Evolutionary conservation across 1,140 invertebrate genomes (phyloP).

Genomic region (Neotoxoptera formosana): DNA sequence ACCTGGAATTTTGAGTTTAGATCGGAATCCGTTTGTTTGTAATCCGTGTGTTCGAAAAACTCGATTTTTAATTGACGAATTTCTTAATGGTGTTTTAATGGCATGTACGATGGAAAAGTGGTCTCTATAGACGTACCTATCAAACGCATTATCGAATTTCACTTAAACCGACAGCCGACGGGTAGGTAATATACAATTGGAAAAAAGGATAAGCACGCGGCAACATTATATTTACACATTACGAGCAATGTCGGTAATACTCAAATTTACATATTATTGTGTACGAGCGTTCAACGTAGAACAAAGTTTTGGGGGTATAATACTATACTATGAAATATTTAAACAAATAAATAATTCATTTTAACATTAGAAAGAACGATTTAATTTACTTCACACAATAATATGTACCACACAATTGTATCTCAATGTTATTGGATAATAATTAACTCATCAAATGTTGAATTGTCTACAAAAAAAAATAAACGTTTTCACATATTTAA

Average conservation of each 20-base stretch:
- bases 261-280: not conserved
- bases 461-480: not conserved
- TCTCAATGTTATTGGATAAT: not conserved
- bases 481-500: no score
- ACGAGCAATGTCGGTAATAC: not conserved
- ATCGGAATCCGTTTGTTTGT: not conserved
- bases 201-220: not conserved
- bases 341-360: not conserved
- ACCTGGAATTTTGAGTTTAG: not conserved
- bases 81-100: not conserved
- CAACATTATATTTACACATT: not conserved
- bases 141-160: not conserved
- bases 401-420: not conserved
- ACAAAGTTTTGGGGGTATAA: not conserved
- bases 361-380: not conserved
- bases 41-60: no score
- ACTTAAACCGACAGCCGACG: not conserved
- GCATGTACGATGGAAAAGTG: not conserved
- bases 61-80: not conserved
- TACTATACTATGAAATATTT: not conserved
- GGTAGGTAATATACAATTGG: not conserved
- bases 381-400: not conserved
- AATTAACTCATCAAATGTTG: not conserved
- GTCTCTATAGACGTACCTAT: not conserved
- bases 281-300: not conserved